Conservation (phyloP, 2,113 vertebrate species). For the Labeo catla region DNA sequence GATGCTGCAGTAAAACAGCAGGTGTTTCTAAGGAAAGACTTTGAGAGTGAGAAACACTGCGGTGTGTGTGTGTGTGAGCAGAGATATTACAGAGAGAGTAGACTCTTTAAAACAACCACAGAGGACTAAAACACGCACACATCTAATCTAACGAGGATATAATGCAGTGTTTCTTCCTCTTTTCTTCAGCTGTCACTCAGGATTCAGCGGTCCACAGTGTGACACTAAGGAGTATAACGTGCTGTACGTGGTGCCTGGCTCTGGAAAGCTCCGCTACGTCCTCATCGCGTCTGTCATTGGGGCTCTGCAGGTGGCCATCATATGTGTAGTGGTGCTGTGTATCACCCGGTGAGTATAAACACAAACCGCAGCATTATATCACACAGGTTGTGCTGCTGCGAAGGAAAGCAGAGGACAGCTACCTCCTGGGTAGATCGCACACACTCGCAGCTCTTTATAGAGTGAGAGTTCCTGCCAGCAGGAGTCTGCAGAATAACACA, state of each 20-base stretch:
- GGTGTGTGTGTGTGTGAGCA: neutral
- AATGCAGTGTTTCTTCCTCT: neutral
- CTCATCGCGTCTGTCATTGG: slow-evolving; percentile 98
- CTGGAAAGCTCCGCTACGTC: slow-evolving; percentile 96
- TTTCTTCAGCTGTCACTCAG: slow-evolving; percentile 89
- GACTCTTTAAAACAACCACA: slow-evolving; percentile 1
- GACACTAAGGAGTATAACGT: slow-evolving; percentile 99
- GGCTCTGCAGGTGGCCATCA: slow-evolving; percentile 98
- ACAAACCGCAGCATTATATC: slow-evolving; percentile 14
- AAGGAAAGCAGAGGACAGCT: slow-evolving; percentile 12
- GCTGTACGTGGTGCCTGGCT: slow-evolving; percentile 96
- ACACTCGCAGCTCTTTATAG: slow-evolving; percentile 24
- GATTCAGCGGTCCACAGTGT: slow-evolving; percentile 95
- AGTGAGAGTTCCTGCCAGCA: slow-evolving; percentile 14
- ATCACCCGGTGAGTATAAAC: slow-evolving; percentile 89
- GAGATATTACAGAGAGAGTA: slow-evolving; percentile 14
- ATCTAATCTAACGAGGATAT: neutral
- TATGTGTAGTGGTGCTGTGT: slow-evolving; percentile 98
- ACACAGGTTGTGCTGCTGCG: neutral
- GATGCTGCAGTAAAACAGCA: slow-evolving; percentile 59
- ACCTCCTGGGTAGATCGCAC: slow-evolving; percentile 36
- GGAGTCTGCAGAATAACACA: slow-evolving; percentile 44
- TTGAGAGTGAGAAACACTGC: slow-evolving; percentile 57
- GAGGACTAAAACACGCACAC: neutral
- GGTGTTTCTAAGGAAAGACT: slow-evolving; percentile 70